A percentile compares a stretch with the other conserved stretches of the same genome.
phyloP scores from a whole-genome alignment of 2,888 invertebrate genomes.

The Coenonympha glycerion region DNA sequence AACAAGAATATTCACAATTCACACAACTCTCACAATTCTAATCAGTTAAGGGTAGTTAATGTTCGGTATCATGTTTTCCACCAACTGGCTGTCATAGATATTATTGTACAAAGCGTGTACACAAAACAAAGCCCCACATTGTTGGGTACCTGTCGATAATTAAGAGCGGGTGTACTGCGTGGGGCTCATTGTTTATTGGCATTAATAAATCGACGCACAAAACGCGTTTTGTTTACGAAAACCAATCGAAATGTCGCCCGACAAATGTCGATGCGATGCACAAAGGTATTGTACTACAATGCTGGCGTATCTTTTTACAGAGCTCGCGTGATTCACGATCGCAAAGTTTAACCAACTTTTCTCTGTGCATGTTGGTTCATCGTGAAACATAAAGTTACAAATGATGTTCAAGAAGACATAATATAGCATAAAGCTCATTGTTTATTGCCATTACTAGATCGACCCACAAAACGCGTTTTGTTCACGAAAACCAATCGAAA shows the following conservation, averaged over 20 bases:
- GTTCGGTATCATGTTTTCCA: slow-evolving; percentile 4
- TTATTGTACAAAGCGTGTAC: slow-evolving; percentile 6
- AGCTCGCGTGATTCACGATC: slow-evolving; percentile 38
- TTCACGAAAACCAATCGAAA: slow-evolving; percentile 65
- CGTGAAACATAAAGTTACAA: too few species aligned
- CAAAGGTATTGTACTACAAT: slow-evolving; percentile 56
- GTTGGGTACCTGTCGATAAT: slow-evolving; percentile 45
- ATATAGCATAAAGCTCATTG: slow-evolving; percentile 35
- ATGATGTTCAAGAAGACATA: too few species aligned
- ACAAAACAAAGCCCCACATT: slow-evolving; percentile 12
- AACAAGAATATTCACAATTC: too few species aligned
- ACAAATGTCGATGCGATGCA: slow-evolving; percentile 58
- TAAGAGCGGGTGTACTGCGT: slow-evolving; percentile 33
- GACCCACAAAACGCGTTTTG: slow-evolving; percentile 61
- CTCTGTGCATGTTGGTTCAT: too few species aligned
- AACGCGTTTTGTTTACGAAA: slow-evolving; percentile 62
- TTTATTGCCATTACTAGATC: slow-evolving; percentile 56
- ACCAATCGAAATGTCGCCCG: slow-evolving; percentile 66
- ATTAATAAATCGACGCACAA: slow-evolving; percentile 62
- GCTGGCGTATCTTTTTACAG: slow-evolving; percentile 52
- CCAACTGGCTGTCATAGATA: slow-evolving; percentile 8
- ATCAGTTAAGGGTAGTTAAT: background rate
- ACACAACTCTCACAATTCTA: background rate
- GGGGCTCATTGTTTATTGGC: slow-evolving; percentile 37
- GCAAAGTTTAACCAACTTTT: slow-evolving; percentile 9